Evolutionary conservation across 2,888 invertebrate species (phyloP), one percentile per base, ranked within the genome.

Genomic region (Metallyticus violacea): DNA sequence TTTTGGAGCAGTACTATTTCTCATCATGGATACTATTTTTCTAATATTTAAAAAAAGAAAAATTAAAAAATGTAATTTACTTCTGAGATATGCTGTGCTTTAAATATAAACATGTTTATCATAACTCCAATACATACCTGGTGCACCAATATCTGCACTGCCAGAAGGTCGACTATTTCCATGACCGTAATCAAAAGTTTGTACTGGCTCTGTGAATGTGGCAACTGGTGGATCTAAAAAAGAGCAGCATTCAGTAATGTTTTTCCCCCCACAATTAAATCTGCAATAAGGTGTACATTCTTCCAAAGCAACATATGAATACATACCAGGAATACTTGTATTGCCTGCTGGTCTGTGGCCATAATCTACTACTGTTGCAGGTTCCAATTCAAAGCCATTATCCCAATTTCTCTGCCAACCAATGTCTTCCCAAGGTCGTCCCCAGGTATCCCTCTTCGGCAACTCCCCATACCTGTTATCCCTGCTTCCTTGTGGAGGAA

Each of bases 171-270:
- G 89, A 89, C 86, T 89, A 89, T 62, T 62, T 62, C 92, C 93
- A 90, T 96, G 96, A 88, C 95, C 94, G 91, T 96, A 96, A 90
- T 96, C 95, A 91, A 96, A 95, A 89, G 94, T 94, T 90, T 95
- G 94, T 6, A 95, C 93, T 27, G 95, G 94, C 90, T 94, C 94
- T 89, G 95, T 93, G 88, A 94, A 93, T 86, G 94, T 93, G 81
- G 93, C 93, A 22, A 88, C 79, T 81, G 89, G 87, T 85, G 85
- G 77, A 79, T 25, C 76, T 76, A 26, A 30, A 30, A 62, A 62
- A 15, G 15, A 62, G 40, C 40, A 62, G 9, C 15, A 62, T 15
- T 62, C 40, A 15, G 3, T 62, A 62, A 22, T 22, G 22, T 22
- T 7, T 62, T 15, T 9, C 40, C 1, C 40, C 40, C 40, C 40